A percentile compares a stretch with the other conserved stretches of the same genome.
phyloP scores from a whole-genome alignment of 2,113 vertebrate genomes.

The Carassius auratus region DNA sequence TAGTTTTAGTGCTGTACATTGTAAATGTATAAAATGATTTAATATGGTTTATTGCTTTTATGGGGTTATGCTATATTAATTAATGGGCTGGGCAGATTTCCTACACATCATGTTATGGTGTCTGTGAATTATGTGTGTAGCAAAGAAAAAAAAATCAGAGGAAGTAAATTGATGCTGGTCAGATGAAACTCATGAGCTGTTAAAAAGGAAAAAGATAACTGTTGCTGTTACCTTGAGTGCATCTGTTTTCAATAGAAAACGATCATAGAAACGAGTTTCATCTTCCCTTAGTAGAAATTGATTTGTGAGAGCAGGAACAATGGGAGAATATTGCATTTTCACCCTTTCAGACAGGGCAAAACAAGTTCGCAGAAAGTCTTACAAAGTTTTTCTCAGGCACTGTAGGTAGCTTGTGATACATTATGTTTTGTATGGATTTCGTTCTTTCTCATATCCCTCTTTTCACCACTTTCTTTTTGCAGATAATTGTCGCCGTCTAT shows the following conservation, averaged over 20 bases:
- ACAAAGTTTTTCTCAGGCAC: neutral
- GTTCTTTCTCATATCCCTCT: neutral
- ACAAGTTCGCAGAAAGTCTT: neutral
- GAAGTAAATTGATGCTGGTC: neutral
- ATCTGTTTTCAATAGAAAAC: neutral
- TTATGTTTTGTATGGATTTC: neutral
- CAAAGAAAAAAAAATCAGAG: neutral
- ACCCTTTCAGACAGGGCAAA: neutral
- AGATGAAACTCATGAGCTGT: neutral
- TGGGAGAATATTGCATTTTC: neutral
- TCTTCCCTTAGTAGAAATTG: neutral
- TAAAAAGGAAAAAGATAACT: neutral
- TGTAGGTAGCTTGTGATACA: neutral
- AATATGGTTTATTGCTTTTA: conserved; percentile 6
- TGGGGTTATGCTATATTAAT: neutral
- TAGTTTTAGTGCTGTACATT: neutral
- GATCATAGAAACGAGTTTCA: neutral
- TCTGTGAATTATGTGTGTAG: neutral
- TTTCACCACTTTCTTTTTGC: neutral
- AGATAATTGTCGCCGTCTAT: neutral
- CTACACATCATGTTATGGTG: neutral
- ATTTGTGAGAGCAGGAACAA: neutral
- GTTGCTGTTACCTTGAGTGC: neutral
- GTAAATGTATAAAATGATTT: neutral
- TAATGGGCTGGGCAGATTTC: neutral